Base-by-base conservation (phyloP, 2,797 vertebrate species). In the Alca torda region DNA sequence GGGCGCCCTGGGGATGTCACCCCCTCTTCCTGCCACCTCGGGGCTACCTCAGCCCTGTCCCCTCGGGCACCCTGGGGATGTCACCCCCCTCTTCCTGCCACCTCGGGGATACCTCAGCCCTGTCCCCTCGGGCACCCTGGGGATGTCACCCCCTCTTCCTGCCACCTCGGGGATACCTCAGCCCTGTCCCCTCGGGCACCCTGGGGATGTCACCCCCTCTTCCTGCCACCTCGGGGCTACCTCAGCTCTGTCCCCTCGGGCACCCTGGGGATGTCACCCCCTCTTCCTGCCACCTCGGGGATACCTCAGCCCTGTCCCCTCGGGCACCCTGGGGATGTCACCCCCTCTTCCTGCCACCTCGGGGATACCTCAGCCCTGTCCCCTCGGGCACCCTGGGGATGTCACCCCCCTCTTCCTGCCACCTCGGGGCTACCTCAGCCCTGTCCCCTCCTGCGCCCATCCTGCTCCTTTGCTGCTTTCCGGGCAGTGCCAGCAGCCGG, bases 401-500 rank as follows among this genome's bases (percentile, higher is more conserved):
- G 45, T 45, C 45, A 45, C n/a, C 45, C 45, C 69, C 35, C 37
- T n/a, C 5, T 28, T 61, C 50, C 48, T 74, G 46, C 28, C 16
- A 7, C 63, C 64, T 33, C 28, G 2, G 50, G 56, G 68, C 35
- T 9, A 0, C 7, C 45, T 33, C 43, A 48, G 50, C 46, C 45
- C 72, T 14, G 17, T 53, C 57, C 46, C 19, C 4, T 46, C 51
- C 63, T 65, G 33, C 28, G 3, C 8, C 64, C 65, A 10, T 12
- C 3, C 0, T 3, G 18, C 9, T 33, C 30, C 67, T 16, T 35
- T 6, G n/a, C 26, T 77, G 35, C 70, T 35, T 3, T 28, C 17
- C 1, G 5, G 59, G 33, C 31, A 43, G 12, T 51, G 64, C 15
- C n/a, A 13, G 74, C 39, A 64, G 8, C 25, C n/a, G 0, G 0